Base-by-base conservation (phyloP, 2,797 vertebrate species). In the Argentina silus region DNA sequence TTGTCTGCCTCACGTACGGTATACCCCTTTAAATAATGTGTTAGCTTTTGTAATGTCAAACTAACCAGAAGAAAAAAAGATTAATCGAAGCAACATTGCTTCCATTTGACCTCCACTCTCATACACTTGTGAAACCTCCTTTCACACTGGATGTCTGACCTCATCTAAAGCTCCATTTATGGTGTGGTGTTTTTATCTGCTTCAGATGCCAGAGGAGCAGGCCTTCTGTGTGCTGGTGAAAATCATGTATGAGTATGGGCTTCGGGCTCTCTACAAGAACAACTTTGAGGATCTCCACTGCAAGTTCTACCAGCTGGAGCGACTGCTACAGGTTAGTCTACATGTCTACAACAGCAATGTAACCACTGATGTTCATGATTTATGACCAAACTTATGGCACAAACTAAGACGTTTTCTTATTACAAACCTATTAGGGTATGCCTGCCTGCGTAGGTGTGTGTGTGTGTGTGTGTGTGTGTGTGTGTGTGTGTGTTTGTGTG, bases 241-340 rank as follows among this genome's bases (percentile, higher is more conserved):
- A 91, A 98, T 99, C 88, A 99, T 99, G 98, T 96, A 95, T 73
- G 89, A 96, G 65, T 99, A 99, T 19, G 95, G 95, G 78, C 95
- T 98, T 72, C 89, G 96, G 81, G 93, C 94, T 56, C 96, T 99
- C 74, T 99, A 98, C 93, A 97, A 93, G 92, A 98, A 98, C 92
- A 98, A 98, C 90, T 99, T 99, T 87, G 97, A 99, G 89, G 96
- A 97, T 92, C 96, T 99, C 73, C 97, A 99, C 74, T 98, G 96
- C 94, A 99, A 99, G 92, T 99, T 99, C 85, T 99, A 95, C 92
- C 97, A 99, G 75, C 92, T 99, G 85, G 98, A 99, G 87, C 95
- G 92, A 81, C 89, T 99, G 71, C 93, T 98, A 85, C 98, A 99
- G 96, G 98, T 99, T 81, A 71, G 93, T 17, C 0, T 21, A 17